phyloP scores from a whole-genome alignment of 2,113 vertebrate genomes.

The Myrmophylax atrothorax region DNA sequence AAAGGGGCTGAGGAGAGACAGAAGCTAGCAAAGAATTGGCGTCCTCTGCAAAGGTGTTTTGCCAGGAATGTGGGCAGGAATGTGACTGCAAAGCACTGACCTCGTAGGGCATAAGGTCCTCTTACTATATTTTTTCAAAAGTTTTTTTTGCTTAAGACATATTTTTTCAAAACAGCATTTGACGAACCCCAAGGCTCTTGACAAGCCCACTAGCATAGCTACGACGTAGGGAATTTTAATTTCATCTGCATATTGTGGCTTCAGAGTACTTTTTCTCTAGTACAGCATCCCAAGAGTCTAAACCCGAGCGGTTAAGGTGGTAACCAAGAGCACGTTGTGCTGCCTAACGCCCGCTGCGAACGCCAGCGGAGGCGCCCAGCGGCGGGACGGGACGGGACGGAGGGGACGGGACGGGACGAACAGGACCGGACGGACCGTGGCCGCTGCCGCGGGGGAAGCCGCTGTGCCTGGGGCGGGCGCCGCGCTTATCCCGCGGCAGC shows the following conservation, averaged over 20 bases:
- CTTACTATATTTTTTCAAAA: neutral
- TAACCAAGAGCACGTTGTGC: neutral
- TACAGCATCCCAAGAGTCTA: neutral
- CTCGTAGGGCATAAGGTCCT: neutral
- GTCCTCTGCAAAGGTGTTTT: neutral
- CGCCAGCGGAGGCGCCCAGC: neutral
- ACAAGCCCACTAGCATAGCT: neutral
- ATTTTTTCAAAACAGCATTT: neutral
- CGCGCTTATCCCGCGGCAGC: neutral
- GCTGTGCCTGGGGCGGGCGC: neutral
- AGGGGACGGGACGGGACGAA: neutral
- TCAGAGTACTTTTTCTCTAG: neutral
- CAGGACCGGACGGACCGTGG: neutral
- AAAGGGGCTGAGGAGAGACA: neutral
- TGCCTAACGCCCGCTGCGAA: neutral
- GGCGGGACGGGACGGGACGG: neutral
- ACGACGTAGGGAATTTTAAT: neutral
- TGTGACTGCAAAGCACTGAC: neutral
- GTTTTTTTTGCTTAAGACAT: neutral
- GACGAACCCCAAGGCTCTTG: neutral
- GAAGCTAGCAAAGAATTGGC: accelerated
- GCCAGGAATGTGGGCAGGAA: neutral
- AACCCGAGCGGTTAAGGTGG: neutral
- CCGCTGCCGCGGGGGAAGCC: too few species aligned
- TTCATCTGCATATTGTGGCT: neutral